Percentiles rank a stretch among this genome's conserved stretches.
Conservation (phyloP, 2,797 vertebrate genomes). For the Antennarius maculatus region DNA sequence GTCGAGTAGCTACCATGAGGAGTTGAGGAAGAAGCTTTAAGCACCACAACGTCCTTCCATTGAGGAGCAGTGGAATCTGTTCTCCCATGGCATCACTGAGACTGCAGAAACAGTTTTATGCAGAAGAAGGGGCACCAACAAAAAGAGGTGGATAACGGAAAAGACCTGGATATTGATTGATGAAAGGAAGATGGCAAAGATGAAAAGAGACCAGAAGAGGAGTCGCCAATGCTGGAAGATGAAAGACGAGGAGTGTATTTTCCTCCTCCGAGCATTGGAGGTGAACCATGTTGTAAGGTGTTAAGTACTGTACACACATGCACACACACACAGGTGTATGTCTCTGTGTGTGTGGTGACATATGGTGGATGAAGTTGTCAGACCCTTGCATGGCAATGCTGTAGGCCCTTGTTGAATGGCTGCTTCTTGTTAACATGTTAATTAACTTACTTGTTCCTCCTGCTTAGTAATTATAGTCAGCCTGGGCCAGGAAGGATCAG, state of each 20-base stretch:
- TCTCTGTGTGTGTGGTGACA: conserved; percentile 54
- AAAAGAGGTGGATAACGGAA: too few species aligned
- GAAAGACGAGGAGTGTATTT: conserved; percentile 11
- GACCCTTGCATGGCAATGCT: conserved; percentile 43
- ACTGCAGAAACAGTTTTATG: too few species aligned
- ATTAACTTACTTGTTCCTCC: conserved; percentile 76
- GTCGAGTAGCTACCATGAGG: too few species aligned
- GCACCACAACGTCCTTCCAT: too few species aligned
- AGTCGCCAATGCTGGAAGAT: too few species aligned
- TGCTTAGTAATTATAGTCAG: conserved; percentile 75
- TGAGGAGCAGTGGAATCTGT: too few species aligned
- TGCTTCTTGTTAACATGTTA: conserved; percentile 76
- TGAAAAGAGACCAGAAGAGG: too few species aligned
- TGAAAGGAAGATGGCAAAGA: too few species aligned
- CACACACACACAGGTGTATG: conserved; percentile 30
- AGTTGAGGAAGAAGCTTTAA: too few species aligned
- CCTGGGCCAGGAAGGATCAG: conserved; percentile 57
- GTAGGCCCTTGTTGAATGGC: conserved; percentile 60
- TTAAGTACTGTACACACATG: conserved; percentile 12
- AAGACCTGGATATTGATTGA: too few species aligned
- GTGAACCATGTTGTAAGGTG: conserved; percentile 6
- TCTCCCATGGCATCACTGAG: too few species aligned
- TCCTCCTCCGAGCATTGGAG: conserved; percentile 18
- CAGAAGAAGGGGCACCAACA: too few species aligned
- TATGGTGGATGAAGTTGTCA: conserved; percentile 74